These are phyloP conservation scores for Parazoanthus darwini DNA, from an alignment of 92 coral and sea anemone genomes.

Conservation along the genomic window DNA sequence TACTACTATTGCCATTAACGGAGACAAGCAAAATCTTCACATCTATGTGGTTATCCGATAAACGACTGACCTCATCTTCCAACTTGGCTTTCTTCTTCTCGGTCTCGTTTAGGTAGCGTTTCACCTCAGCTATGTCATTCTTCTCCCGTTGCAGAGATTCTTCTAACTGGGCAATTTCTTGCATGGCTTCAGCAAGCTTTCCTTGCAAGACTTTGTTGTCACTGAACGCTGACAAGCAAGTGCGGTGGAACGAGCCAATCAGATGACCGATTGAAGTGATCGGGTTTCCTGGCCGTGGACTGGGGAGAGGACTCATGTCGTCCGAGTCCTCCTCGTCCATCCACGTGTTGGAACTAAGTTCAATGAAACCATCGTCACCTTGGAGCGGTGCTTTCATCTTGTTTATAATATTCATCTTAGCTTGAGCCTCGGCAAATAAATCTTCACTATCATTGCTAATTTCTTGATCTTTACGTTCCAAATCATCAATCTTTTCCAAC, in stretches of 20 bases:
- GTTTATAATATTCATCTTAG: constrained; percentile 77
- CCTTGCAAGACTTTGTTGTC: constrained; percentile 75
- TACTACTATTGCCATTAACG: too few relatives aligned
- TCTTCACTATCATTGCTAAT: constrained; percentile 68
- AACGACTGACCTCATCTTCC: constrained; percentile 62
- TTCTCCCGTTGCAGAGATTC: constrained; percentile 66
- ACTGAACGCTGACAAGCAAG: constrained; percentile 70
- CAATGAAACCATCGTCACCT: constrained; percentile 62
- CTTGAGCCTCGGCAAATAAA: constrained; percentile 81
- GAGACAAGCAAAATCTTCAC: too few relatives aligned
- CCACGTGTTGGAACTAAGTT: constrained; percentile 55
- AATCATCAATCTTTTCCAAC: constrained; percentile 55
- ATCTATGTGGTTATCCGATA: too few relatives aligned
- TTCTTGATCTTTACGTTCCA: constrained; percentile 63
- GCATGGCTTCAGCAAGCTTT: constrained; percentile 47
- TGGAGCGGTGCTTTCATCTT: constrained; percentile 71
- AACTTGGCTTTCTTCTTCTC: constrained; percentile 76
- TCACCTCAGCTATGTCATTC: constrained; percentile 65
- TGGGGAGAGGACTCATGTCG: constrained; percentile 50
- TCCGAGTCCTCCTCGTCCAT: constrained; percentile 50
- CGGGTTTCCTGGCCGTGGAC: constrained; percentile 51
- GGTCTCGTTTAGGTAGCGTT: constrained; percentile 65
- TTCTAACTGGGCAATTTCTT: constrained; percentile 56
- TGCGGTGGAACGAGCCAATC: constrained; percentile 67
- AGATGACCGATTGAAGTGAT: constrained; percentile 62